phyloP scores from a whole-genome alignment of 2,797 vertebrate genomes.

The Mus minutoides region DNA sequence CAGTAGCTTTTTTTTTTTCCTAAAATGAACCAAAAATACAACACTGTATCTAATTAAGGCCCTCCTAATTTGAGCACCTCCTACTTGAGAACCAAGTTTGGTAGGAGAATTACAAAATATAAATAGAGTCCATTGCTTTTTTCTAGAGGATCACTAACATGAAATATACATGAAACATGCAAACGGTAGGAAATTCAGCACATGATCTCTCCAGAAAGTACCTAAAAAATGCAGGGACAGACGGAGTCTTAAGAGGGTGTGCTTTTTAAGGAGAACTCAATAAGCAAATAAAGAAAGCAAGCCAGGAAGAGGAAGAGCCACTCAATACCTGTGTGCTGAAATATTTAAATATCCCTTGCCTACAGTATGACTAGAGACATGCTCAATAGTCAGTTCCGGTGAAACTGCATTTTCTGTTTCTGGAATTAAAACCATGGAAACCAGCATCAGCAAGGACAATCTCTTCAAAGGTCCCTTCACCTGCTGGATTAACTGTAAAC shows the following conservation, averaged over 20 bases:
- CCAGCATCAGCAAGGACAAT: neutral
- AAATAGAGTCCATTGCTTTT: conserved; percentile 71
- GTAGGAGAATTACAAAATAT: conserved; percentile 79
- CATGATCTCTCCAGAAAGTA: neutral
- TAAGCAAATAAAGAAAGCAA: conserved; percentile 34
- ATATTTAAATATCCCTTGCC: conserved; percentile 29
- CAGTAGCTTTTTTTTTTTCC: conserved; percentile 62
- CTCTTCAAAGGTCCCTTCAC: neutral
- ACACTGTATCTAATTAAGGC: conserved; percentile 77
- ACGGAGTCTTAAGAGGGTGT: neutral
- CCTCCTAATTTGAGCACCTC: conserved; percentile 79
- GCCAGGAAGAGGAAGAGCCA: neutral
- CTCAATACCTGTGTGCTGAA: neutral
- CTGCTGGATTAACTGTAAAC: neutral
- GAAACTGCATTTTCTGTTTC: conserved; percentile 49
- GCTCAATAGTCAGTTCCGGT: neutral
- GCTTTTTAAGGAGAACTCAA: conserved; percentile 21
- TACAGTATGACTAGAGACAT: neutral
- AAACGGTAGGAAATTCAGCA: neutral
- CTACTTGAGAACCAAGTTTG: conserved; percentile 78
- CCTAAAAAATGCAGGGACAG: neutral
- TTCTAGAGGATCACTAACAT: conserved; percentile 65
- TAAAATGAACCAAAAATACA: conserved; percentile 78
- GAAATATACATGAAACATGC: conserved; percentile 65
- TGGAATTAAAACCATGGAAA: conserved; percentile 38